phyloP scores from a whole-genome alignment of 2,797 vertebrate genomes.

The Oceanodroma leucorhoa region DNA sequence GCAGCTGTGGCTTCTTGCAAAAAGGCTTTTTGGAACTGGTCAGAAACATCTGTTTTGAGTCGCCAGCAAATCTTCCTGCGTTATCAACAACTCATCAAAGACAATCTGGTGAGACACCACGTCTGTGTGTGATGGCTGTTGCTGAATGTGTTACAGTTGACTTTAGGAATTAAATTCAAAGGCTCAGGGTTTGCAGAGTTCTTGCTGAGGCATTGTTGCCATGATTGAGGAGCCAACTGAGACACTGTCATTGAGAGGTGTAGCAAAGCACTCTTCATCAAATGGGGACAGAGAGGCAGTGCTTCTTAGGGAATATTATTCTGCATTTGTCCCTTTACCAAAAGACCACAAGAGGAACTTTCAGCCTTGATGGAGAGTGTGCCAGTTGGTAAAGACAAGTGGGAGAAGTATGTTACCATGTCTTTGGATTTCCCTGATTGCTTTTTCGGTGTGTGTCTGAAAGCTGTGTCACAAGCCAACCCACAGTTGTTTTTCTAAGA shows the following conservation, averaged over 20 bases:
- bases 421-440: background rate
- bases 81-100: constrained; percentile 96
- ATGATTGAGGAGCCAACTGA: background rate
- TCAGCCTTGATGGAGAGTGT: background rate
- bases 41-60: constrained; percentile 89
- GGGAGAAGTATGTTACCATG: background rate
- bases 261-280: background rate
- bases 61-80: constrained; percentile 93
- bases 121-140: background rate
- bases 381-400: background rate
- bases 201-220: background rate
- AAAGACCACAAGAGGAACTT: background rate
- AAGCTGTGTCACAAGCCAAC: background rate
- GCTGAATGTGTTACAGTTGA: background rate
- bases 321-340: background rate
- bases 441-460: background rate
- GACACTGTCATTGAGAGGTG: background rate
- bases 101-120: constrained; percentile 88
- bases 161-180: background rate
- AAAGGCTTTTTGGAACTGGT: constrained; percentile 85
- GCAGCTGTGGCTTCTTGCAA: constrained; percentile 89
- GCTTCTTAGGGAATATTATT: background rate
- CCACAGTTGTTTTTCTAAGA: background rate
- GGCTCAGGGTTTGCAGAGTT: background rate
- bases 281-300: background rate